Evolutionary conservation across 2,113 vertebrate species (phyloP).

Genomic region (Saiga tatarica): DNA sequence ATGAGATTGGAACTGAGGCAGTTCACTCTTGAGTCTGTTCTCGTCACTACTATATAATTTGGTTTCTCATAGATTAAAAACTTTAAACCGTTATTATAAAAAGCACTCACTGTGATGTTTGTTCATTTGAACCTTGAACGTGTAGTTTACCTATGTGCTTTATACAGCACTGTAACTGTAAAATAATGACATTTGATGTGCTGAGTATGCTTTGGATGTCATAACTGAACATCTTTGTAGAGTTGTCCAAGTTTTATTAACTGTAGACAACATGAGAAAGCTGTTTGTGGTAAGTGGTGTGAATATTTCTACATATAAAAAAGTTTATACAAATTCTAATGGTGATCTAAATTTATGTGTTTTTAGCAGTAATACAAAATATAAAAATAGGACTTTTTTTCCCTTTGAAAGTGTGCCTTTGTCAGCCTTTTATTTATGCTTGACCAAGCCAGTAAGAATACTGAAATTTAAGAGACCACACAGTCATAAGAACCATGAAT

Average conservation of each 20-base stretch:
- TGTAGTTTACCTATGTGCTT: not conserved
- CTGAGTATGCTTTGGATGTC: not conserved
- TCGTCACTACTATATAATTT: not conserved
- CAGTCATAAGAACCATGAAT: not conserved
- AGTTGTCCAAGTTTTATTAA: constrained; percentile 29
- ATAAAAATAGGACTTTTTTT: not conserved
- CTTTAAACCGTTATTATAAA: not conserved
- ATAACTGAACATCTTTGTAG: not conserved
- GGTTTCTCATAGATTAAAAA: not conserved
- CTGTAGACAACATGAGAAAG: constrained; percentile 34
- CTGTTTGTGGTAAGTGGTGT: constrained; percentile 30
- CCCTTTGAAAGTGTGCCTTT: constrained; percentile 15
- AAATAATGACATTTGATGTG: constrained; percentile 9
- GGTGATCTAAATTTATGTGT: constrained; percentile 10
- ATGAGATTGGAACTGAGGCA: not conserved
- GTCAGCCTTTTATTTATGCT: not conserved
- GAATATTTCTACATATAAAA: constrained; percentile 50
- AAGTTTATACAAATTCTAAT: constrained; percentile 39
- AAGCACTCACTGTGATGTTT: not conserved
- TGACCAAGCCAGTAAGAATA: not conserved
- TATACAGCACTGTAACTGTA: not conserved
- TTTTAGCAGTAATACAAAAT: constrained; percentile 54
- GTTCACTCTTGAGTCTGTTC: not conserved
- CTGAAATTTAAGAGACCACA: not conserved
- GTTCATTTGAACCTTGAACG: not conserved